Evolutionary conservation across 2,797 vertebrate genomes (phyloP).

Genomic region (Lemur catta): DNA sequence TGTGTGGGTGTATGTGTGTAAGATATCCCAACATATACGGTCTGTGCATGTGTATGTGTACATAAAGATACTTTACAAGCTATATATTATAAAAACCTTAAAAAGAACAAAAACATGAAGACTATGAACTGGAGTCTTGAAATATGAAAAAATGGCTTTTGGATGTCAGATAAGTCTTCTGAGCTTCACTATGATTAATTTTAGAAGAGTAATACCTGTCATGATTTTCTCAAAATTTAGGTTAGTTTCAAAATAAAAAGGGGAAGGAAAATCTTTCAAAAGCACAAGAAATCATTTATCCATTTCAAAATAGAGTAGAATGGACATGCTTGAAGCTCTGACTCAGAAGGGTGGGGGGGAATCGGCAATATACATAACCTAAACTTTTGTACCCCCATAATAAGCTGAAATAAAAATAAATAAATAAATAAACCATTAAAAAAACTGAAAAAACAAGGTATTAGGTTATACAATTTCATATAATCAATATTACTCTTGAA

Average conservation of each 20-base stretch:
- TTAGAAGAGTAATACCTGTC: neutral
- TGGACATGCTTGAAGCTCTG: no score
- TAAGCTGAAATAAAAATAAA: no score
- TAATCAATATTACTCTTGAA: neutral
- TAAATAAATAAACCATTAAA: no score
- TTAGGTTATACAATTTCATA: neutral
- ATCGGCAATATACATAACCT: no score
- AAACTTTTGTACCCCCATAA: no score
- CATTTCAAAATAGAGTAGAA: neutral
- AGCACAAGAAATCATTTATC: neutral
- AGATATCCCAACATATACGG: neutral
- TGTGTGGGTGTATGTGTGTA: neutral
- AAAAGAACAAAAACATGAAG: neutral
- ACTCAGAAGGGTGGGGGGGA: no score
- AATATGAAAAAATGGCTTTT: neutral
- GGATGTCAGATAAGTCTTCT: neutral
- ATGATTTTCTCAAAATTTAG: neutral
- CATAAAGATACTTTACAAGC: neutral
- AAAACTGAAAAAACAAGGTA: neutral
- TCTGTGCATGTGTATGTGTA: neutral
- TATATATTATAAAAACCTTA: neutral
- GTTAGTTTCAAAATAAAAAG: neutral
- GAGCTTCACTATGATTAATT: neutral
- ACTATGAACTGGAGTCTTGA: neutral
- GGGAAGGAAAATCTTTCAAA: neutral